Conservation (phyloP, 2,888 invertebrate genomes). For the Ochlodes sylvanus region DNA sequence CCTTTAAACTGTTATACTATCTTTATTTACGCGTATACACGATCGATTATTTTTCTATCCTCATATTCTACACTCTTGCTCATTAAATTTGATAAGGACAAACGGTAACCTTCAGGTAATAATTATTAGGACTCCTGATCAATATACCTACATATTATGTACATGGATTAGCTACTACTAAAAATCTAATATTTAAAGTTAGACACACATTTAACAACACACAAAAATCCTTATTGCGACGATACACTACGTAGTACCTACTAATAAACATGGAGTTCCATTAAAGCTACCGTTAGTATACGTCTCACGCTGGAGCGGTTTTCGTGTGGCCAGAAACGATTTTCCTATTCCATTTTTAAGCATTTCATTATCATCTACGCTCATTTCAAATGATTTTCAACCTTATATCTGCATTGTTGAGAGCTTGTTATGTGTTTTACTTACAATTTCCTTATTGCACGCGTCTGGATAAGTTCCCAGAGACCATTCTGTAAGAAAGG, state of each 20-base stretch:
- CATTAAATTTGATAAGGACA: too few species aligned
- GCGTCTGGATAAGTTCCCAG: conserved; percentile 69
- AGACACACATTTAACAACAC: too few species aligned
- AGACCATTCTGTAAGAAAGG: conserved; percentile 55
- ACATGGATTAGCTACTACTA: too few species aligned
- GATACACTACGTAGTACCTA: conserved; percentile 41
- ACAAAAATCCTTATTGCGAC: conserved; percentile 33
- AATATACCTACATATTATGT: too few species aligned
- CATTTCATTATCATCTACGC: conserved; percentile 6
- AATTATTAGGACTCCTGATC: too few species aligned
- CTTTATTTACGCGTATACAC: too few species aligned
- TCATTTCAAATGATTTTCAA: conserved; percentile 23
- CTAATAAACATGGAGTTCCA: conserved; percentile 61
- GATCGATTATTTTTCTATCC: too few species aligned
- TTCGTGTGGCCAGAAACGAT: conserved; percentile 59
- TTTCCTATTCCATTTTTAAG: conserved; percentile 67
- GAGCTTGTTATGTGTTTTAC: neutral
- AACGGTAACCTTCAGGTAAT: too few species aligned
- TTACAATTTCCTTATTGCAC: conserved; percentile 76
- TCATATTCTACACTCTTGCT: too few species aligned
- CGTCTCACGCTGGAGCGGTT: conserved; percentile 71
- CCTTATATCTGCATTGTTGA: conserved; percentile 2
- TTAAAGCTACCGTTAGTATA: conserved; percentile 58
- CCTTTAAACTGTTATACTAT: too few species aligned
- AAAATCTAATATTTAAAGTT: too few species aligned